phyloP scores from a whole-genome alignment of 2,797 vertebrate species.

The Vultur gryphus region DNA sequence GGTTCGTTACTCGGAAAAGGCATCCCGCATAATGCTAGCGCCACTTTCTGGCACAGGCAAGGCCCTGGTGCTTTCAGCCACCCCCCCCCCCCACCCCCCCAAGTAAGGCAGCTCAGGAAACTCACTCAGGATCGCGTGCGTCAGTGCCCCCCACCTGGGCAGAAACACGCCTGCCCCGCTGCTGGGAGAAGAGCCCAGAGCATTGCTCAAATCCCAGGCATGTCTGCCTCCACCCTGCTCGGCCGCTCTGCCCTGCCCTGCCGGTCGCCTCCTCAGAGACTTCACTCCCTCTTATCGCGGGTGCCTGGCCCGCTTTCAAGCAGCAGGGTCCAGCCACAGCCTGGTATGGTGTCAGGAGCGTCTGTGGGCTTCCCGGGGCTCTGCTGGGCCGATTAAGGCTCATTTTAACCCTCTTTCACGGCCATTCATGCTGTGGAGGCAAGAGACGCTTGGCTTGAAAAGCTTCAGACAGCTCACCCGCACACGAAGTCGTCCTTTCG shows the following conservation, averaged over 20 bases:
- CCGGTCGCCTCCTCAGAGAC: background rate
- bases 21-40: background rate
- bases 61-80: background rate
- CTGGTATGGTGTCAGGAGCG: background rate
- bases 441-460: background rate
- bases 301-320: background rate
- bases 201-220: background rate
- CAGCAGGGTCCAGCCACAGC: background rate
- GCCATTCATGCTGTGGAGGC: background rate
- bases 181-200: background rate
- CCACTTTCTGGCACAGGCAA: background rate
- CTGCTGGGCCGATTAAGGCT: background rate
- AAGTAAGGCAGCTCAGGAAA: background rate
- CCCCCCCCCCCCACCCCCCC: too few relatives aligned
- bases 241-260: background rate
- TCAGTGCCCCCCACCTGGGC: background rate
- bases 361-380: background rate
- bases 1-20: background rate
- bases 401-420: background rate
- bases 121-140: fast-evolving
- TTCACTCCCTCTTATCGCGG: background rate
- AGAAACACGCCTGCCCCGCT: background rate
- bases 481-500: fast-evolving
- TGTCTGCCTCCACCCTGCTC: fast-evolving
- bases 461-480: background rate